These are phyloP conservation scores for Lagorchestes hirsutus DNA, from an alignment of 2,797 vertebrate species.

Conservation along the genomic window DNA sequence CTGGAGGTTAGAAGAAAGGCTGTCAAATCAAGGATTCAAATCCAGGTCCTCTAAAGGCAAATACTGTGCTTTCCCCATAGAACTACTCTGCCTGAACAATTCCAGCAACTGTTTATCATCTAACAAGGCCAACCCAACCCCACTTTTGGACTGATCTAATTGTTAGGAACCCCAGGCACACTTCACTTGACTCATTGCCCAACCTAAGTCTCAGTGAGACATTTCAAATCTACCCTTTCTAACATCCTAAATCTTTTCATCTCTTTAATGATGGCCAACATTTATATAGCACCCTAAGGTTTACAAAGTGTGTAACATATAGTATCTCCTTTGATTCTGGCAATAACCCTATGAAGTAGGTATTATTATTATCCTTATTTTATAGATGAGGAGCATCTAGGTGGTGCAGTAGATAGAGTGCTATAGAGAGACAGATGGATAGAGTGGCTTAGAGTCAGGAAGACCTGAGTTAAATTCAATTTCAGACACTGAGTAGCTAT, in stretches of 20 bases:
- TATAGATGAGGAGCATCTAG: not conserved
- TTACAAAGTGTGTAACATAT: not conserved
- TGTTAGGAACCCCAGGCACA: not conserved
- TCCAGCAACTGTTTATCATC: no score
- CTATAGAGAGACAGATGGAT: not conserved
- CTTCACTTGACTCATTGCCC: not conserved
- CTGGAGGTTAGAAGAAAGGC: not conserved
- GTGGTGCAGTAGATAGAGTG: not conserved
- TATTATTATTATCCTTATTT: not conserved
- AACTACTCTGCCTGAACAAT: not conserved
- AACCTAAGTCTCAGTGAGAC: not conserved
- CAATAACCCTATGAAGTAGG: not conserved
- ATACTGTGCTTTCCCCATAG: not conserved
- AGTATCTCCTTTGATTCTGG: not conserved
- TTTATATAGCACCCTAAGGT: not conserved
- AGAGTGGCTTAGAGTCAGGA: not conserved
- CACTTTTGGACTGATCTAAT: not conserved
- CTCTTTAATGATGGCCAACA: not conserved
- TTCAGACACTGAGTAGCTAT: not conserved
- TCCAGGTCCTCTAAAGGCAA: not conserved
- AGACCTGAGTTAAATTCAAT: not conserved
- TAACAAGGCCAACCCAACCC: no score
- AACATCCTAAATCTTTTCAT: not conserved
- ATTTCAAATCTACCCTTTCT: not conserved
- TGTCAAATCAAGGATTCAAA: not conserved